A percentile compares a stretch with the other conserved stretches of the same genome.
phyloP scores from a whole-genome alignment of 2,113 vertebrate species.

The Trinectes maculatus region DNA sequence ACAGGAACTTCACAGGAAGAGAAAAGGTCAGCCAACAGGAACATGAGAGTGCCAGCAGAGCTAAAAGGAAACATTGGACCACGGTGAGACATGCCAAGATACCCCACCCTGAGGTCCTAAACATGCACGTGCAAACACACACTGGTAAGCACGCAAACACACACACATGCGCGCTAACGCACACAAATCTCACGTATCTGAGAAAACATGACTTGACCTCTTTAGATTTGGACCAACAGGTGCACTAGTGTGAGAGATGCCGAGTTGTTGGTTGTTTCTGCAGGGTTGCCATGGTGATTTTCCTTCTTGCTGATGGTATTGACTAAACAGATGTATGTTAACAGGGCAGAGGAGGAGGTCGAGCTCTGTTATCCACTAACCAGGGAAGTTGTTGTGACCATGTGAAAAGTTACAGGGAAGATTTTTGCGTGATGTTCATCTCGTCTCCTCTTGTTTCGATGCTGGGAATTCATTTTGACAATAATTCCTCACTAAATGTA shows the following conservation, averaged over 20 bases:
- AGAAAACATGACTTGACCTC: slow-evolving; percentile 59
- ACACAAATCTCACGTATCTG: slow-evolving; percentile 49
- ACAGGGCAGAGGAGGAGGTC: slow-evolving; percentile 45
- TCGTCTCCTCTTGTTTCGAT: background rate
- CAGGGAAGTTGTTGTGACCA: slow-evolving; percentile 31
- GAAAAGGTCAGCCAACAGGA: slow-evolving; percentile 74
- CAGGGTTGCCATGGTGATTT: slow-evolving; percentile 65
- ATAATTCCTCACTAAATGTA: too few relatives aligned
- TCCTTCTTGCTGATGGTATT: slow-evolving; percentile 57
- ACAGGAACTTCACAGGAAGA: slow-evolving; percentile 69
- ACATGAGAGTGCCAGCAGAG: slow-evolving; percentile 52
- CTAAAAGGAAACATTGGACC: slow-evolving; percentile 70
- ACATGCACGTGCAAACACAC: slow-evolving; percentile 23
- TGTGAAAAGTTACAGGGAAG: slow-evolving; percentile 33
- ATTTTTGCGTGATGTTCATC: too few relatives aligned
- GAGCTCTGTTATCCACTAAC: slow-evolving; percentile 12
- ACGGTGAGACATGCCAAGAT: slow-evolving; percentile 71
- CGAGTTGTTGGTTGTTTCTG: slow-evolving; percentile 28
- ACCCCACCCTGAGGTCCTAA: slow-evolving; percentile 43
- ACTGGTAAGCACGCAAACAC: slow-evolving; percentile 13
- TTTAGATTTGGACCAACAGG: slow-evolving; percentile 34
- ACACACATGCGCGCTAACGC: background rate
- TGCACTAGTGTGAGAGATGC: slow-evolving; percentile 12
- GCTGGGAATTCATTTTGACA: background rate
- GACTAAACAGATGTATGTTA: slow-evolving; percentile 66